These are phyloP conservation scores for Ceratina australensis DNA, from an alignment of 1,140 invertebrate species.

Conservation along the genomic window DNA sequence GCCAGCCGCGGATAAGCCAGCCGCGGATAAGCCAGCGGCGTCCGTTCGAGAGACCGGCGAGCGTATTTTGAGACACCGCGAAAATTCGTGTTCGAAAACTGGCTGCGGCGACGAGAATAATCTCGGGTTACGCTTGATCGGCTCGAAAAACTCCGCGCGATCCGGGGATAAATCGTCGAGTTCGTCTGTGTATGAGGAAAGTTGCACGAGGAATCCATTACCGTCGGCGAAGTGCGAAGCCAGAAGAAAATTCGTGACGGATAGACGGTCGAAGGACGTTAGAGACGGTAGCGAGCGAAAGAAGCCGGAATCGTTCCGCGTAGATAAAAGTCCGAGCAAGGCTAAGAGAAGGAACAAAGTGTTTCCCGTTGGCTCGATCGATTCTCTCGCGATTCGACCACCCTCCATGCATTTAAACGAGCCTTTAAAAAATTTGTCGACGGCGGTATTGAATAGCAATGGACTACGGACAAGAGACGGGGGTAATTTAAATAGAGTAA, in stretches of 20 bases:
- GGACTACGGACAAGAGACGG: not conserved
- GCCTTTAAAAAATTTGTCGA: constrained; percentile 40
- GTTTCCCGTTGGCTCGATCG: constrained; percentile 13
- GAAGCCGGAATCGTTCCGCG: not conserved
- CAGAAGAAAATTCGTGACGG: not conserved
- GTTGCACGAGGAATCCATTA: not conserved
- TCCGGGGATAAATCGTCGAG: not conserved
- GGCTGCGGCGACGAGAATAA: not conserved
- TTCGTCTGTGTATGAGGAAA: not conserved
- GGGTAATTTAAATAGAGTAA: constrained; percentile 37
- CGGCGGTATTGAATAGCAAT: constrained; percentile 24
- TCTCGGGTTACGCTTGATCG: constrained; percentile 18
- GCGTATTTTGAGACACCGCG: too few species aligned
- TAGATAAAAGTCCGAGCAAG: not conserved
- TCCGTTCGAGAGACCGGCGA: not conserved
- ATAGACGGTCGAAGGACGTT: not conserved
- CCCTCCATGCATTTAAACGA: constrained; percentile 45
- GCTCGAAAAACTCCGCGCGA: not conserved
- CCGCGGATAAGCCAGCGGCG: too few species aligned
- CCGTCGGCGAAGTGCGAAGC: not conserved
- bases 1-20: not conserved
- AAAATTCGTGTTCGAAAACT: too few species aligned
- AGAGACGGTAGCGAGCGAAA: not conserved
- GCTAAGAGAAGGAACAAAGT: constrained; percentile 12
- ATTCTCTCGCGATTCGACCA: constrained; percentile 22